phyloP scores from a whole-genome alignment of 2,113 vertebrate species.

The Trachemys scripta region DNA sequence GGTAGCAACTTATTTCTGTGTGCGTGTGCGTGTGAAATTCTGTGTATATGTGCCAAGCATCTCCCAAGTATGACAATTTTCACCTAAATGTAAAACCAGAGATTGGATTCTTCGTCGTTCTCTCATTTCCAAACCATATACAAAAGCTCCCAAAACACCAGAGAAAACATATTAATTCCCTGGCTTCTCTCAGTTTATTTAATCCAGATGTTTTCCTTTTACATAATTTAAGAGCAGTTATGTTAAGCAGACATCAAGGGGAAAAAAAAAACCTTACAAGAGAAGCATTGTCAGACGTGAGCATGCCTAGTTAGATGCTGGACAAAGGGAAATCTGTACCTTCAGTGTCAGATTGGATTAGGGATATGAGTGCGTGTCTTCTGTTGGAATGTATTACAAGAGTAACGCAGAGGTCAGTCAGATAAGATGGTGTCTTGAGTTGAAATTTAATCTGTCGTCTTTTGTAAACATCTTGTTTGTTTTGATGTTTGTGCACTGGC shows the following conservation, averaged over 20 bases:
- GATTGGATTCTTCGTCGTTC: neutral
- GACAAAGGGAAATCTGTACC: neutral
- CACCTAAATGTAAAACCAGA: neutral
- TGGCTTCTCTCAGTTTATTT: neutral
- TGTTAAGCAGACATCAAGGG: slow-evolving; percentile 61
- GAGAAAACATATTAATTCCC: neutral
- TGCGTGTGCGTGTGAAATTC: neutral
- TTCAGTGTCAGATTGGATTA: fast-evolving
- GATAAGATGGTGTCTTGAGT: neutral
- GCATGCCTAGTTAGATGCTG: fast-evolving
- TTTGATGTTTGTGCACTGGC: neutral
- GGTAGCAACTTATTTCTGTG: neutral
- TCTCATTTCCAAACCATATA: neutral
- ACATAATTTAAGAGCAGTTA: slow-evolving; percentile 59
- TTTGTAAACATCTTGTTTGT: neutral
- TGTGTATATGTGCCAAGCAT: neutral
- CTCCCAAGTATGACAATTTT: neutral
- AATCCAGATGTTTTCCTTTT: slow-evolving; percentile 51
- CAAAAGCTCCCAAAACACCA: neutral
- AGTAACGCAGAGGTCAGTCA: neutral
- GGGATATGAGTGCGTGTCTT: neutral
- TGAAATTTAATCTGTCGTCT: neutral
- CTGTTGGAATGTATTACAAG: fast-evolving
- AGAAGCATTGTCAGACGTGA: slow-evolving; percentile 43
- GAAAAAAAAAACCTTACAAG: neutral